phyloP scores from a whole-genome alignment of 2,888 invertebrate species.

The Trissolcus japonicus region DNA sequence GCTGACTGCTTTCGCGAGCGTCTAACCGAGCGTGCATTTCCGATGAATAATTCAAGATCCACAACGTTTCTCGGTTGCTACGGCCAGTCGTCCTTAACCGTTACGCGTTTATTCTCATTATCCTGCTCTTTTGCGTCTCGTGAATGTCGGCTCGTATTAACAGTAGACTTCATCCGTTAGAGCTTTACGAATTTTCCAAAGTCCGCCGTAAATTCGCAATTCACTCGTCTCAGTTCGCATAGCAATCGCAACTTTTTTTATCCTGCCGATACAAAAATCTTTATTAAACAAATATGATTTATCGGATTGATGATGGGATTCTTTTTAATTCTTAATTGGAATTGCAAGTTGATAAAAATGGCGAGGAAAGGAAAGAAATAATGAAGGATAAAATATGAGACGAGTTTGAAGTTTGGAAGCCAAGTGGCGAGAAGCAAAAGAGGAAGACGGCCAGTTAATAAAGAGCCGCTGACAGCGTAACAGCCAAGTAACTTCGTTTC shows the following conservation, averaged over 20 bases:
- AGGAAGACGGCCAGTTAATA: constrained; percentile 70
- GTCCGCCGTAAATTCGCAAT: constrained; percentile 52
- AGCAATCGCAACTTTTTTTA: constrained; percentile 35
- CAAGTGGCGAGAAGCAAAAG: constrained; percentile 12
- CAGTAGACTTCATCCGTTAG: constrained; percentile 55
- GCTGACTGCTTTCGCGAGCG: constrained; percentile 60
- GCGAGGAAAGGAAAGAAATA: constrained; percentile 25
- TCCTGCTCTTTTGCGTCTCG: constrained; percentile 60
- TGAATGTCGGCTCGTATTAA: constrained; percentile 57
- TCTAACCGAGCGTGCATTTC: constrained; percentile 70
- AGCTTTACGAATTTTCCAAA: constrained; percentile 55
- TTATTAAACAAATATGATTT: neutral
- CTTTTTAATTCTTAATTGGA: neutral
- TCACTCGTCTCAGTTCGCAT: constrained; percentile 41
- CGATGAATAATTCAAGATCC: constrained; percentile 73
- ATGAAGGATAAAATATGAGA: constrained; percentile 20
- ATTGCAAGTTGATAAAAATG: neutral
- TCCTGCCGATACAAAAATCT: constrained; percentile 21
- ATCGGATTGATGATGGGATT: neutral
- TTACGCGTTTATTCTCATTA: constrained; percentile 70
- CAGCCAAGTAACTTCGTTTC: constrained; percentile 73
- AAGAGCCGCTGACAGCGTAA: constrained; percentile 73
- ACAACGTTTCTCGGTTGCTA: constrained; percentile 63
- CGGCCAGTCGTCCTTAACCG: constrained; percentile 62
- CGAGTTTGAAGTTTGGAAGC: constrained; percentile 28